Base-by-base conservation (phyloP, 2,888 invertebrate species). In the Pseudococcus jackbeardsleyi region DNA sequence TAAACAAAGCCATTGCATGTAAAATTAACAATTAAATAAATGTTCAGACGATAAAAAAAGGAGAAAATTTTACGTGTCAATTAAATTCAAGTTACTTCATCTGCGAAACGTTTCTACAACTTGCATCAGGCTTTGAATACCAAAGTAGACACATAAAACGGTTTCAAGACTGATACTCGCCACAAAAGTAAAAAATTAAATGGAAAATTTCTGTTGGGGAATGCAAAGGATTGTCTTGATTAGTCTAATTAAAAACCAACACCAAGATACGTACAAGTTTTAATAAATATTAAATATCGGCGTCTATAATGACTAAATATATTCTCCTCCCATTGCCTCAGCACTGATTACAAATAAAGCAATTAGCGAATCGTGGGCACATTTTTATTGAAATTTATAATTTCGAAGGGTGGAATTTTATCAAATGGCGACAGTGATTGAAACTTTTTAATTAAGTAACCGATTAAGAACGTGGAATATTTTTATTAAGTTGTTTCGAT, bases 271-370 rank as follows among this genome's bases (percentile, higher is more conserved):
- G 6, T n/a, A n/a, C n/a, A 54, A n/a, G n/a, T 54, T 54, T 54
- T 54, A 54, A 54, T 54, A n/a, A 54, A n/a, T 54, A 54, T 54
- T n/a, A 54, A 54, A 54, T 54, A 54, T 54, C 54, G n/a, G n/a
- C n/a, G 12, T n/a, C n/a, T n/a, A 54, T 64, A 22, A 59, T 59
- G 22, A 64, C 19, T 59, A 22, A 9, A 64, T 42, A 42, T 5
- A 8, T 42, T 48, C 15, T 11, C 39, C 2, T 39, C 42, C 48
- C 48, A 22, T 12, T 39, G 39, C 33, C 17, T 5, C 9, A 0
- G 86, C 77, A n/a, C 26, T 48, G 33, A 59, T 88, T 90, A 19
- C 42, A 19, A 42, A 82, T 82, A 82, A 82, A 82, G 22, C 12
- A 82, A 19, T 82, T 82, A 82, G 39, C 33, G 17, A 82, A 22